A percentile compares a stretch with the other conserved stretches of the same genome.
phyloP scores from a whole-genome alignment of 2,113 vertebrate genomes.

The Leptosomus discolor region DNA sequence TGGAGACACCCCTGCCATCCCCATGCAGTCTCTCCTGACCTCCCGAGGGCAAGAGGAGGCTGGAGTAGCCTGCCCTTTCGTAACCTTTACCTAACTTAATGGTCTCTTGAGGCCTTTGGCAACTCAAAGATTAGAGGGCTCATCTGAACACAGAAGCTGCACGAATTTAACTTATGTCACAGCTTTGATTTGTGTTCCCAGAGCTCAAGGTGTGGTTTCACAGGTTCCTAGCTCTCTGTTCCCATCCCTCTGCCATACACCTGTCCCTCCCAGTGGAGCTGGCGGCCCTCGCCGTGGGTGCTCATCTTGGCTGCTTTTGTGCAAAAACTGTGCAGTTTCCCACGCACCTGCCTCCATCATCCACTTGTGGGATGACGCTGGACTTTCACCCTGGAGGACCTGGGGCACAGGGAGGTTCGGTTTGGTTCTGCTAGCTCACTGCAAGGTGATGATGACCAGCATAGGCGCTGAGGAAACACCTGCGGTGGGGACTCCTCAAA shows the following conservation, averaged over 20 bases:
- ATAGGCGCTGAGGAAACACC: not conserved
- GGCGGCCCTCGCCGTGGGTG: not conserved
- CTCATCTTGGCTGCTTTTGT: not conserved
- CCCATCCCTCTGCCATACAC: not conserved
- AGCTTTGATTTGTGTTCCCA: not conserved
- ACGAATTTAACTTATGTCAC: not conserved
- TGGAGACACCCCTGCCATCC: not conserved
- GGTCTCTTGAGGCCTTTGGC: not conserved
- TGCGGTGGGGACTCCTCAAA: not conserved
- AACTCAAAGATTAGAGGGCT: not conserved
- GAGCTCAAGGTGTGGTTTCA: not conserved
- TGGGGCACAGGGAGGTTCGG: not conserved
- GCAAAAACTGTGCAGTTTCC: not conserved
- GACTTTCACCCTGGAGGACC: not conserved
- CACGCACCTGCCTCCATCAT: not conserved
- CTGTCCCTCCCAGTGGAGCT: not conserved
- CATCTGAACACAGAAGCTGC: not conserved
- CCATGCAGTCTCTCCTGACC: accelerated
- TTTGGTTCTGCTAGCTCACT: not conserved
- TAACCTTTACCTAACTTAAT: not conserved
- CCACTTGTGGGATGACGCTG: not conserved
- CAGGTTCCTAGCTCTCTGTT: not conserved
- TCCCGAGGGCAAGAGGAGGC: not conserved
- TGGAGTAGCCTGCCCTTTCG: not conserved
- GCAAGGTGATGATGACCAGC: not conserved